phyloP scores from a whole-genome alignment of 2,113 vertebrate species.

The Lepisosteus osseus region DNA sequence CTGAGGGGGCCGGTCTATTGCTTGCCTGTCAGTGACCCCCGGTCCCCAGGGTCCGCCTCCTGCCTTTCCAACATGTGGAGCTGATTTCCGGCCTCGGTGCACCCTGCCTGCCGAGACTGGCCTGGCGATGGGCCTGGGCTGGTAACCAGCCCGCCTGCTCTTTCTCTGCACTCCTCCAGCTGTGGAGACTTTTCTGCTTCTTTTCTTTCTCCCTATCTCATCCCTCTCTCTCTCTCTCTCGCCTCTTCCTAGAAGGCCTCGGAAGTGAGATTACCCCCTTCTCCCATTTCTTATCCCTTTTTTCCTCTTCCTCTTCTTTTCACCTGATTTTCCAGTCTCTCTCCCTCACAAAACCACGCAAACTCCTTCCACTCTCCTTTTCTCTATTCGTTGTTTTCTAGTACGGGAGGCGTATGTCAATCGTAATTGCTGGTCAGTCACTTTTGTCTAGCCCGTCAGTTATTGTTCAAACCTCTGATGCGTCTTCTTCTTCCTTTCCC shows the following conservation, averaged over 20 bases:
- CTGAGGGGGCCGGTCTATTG: conserved; percentile 70
- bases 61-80: conserved; percentile 73
- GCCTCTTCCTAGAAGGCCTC: too few relatives aligned
- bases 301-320: background rate
- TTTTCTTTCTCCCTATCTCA: conserved; percentile 41
- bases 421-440: too few relatives aligned
- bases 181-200: conserved; percentile 57
- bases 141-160: conserved; percentile 76
- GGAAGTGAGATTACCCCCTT: background rate
- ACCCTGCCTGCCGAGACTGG: conserved; percentile 66
- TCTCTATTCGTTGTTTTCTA: background rate
- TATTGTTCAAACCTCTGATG: conserved; percentile 1
- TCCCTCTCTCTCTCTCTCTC: too few relatives aligned
- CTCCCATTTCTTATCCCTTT: background rate
- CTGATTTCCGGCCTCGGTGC: conserved; percentile 70
- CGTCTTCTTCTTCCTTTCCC: conserved; percentile 26
- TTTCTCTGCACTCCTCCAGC: conserved; percentile 28
- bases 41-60: conserved; percentile 71
- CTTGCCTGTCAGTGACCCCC: conserved; percentile 69
- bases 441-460: background rate
- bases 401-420: too few relatives aligned
- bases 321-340: background rate
- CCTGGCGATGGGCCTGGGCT: conserved; percentile 71
- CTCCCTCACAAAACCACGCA: background rate
- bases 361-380: background rate